phyloP scores from a whole-genome alignment of 1,140 invertebrate genomes.

The Micrasema longulum region DNA sequence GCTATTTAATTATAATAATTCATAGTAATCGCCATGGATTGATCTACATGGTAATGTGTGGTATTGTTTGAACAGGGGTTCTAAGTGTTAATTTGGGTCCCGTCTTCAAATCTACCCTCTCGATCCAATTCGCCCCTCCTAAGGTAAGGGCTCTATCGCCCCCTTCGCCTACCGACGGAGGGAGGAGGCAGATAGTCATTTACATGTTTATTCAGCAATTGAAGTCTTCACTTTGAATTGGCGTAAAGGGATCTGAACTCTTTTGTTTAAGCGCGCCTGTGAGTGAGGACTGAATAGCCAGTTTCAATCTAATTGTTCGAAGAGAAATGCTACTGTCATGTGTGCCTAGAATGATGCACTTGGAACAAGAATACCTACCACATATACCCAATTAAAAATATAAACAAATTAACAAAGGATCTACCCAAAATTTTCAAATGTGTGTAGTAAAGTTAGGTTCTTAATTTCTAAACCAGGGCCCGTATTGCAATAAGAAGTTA shows the following conservation, averaged over 20 bases:
- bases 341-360: too few relatives aligned
- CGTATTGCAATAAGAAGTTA: not conserved
- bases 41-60: too few relatives aligned
- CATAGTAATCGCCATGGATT: too few relatives aligned
- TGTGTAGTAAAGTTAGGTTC: not conserved
- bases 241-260: slow-evolving; percentile 9
- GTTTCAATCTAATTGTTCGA: slow-evolving; percentile 5
- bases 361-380: too few relatives aligned
- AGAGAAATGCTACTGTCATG: slow-evolving; percentile 17
- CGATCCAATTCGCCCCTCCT: not conserved
- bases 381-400: not conserved
- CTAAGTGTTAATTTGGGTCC: slow-evolving; percentile 48
- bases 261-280: slow-evolving; percentile 22
- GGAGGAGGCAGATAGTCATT: slow-evolving; percentile 52
- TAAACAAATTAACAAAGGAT: not conserved
- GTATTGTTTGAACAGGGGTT: slow-evolving; percentile 49
- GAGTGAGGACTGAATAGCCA: not conserved
- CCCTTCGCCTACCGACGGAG: slow-evolving; percentile 24
- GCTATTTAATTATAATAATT: too few relatives aligned
- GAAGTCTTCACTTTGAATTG: slow-evolving; percentile 36
- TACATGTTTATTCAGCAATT: slow-evolving; percentile 52
- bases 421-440: not conserved
- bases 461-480: not conserved
- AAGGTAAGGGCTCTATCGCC: not conserved
- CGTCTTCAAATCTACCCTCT: slow-evolving; percentile 5